Base-by-base conservation (phyloP, 2,113 vertebrate genomes). In the Tenrec ecaudatus region DNA sequence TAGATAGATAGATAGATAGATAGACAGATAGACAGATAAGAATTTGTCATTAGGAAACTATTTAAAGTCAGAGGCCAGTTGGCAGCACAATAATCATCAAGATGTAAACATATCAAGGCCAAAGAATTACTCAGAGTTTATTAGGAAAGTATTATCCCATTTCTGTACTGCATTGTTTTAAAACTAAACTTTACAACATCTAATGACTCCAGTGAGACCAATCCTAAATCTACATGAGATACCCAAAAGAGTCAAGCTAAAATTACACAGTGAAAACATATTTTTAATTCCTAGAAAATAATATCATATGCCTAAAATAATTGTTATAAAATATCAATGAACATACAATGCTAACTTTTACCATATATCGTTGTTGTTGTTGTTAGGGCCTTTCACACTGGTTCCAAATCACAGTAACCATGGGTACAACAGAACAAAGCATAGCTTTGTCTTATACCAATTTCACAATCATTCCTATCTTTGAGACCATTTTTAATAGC, bases 21-120 rank as follows among this genome's bases (percentile, higher is more conserved):
- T 53, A 53, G 47, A 40, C 7, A 40, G 40, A 40, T 40, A 40
- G 40, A 53, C 11, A 53, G 47, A 53, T 53, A 53, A 23, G 29
- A 69, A 93, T 77, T 66, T 94, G 43, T 82, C 47, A 38, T 83
- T 84, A 90, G 47, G 86, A 95, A 97, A 97, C 64, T 81, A 95
- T 92, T 94, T 43, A 89, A 88, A 92, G 15, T 43, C 66, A 89
- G 38, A 96, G 43, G 60, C 93, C 78, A 94, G 14, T 85, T 95
- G 78, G 27, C 88, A 95, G 64, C 33, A 10, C 40, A 40, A 40
- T 20, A 90, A 79, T 27, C 58, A 86, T 75, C 19, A 78, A 94
- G 87, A 23, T 27, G 73, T 92, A 14, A 76, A 43, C 5, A 86
- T 93, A 91, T 94, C 76, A 43, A 82, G 23, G 27, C 93, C 60